phyloP scores from a whole-genome alignment of 2,113 vertebrate species.

The Pangasianodon hypophthalmus region DNA sequence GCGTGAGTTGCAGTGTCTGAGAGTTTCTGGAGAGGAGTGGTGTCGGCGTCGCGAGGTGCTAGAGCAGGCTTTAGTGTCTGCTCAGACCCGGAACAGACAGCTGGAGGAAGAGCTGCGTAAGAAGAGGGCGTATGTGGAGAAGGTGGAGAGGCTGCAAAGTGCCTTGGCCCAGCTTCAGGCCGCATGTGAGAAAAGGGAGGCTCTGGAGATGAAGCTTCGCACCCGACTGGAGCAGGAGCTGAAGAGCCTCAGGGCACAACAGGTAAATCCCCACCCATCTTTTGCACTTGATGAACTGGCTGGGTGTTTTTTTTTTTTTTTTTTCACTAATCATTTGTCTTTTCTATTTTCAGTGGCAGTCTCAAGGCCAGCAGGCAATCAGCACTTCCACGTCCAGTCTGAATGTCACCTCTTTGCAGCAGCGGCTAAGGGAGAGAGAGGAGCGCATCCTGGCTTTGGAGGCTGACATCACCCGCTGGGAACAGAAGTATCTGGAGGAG shows the following conservation, averaged over 20 bases:
- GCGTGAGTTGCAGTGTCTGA: conserved; percentile 81
- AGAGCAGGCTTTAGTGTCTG: conserved; percentile 85
- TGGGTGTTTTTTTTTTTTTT: not conserved
- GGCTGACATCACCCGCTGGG: conserved; percentile 98
- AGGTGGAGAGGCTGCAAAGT: conserved; percentile 92
- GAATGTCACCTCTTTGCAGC: conserved; percentile 75
- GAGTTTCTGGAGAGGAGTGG: conserved; percentile 85
- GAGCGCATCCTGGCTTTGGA: conserved; percentile 92
- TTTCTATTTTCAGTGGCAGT: conserved; percentile 77
- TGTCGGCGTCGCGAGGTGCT: conserved; percentile 84
- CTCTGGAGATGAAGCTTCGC: conserved; percentile 86
- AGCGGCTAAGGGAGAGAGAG: conserved; percentile 90
- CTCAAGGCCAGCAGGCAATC: conserved; percentile 54
- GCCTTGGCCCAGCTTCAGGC: conserved; percentile 93
- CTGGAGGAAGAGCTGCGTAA: conserved; percentile 88
- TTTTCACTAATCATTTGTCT: not conserved
- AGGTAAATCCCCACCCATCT: conserved; percentile 72
- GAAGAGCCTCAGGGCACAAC: conserved; percentile 88
- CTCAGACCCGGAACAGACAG: conserved; percentile 81
- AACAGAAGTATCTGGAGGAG: conserved; percentile 97
- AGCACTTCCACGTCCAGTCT: conserved; percentile 61
- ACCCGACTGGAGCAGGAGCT: conserved; percentile 94
- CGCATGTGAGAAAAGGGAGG: conserved; percentile 92
- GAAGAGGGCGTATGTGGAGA: conserved; percentile 92
- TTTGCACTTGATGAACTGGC: not conserved